Evolutionary conservation across 2,888 invertebrate species (phyloP).

Genomic region (Athetis lepigone): DNA sequence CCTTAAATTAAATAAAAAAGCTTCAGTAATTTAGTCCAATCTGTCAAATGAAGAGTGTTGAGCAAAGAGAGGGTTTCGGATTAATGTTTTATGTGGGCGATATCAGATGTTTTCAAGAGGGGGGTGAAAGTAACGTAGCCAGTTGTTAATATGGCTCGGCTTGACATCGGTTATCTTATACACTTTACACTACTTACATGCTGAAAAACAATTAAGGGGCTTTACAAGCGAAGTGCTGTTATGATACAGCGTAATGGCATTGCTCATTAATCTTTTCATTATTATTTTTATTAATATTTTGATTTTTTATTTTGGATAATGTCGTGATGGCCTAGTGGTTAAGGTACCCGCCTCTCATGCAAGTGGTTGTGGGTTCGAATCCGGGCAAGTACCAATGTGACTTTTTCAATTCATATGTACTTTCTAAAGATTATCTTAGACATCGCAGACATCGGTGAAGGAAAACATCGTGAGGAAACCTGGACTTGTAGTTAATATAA

Average conservation of each 20-base stretch:
- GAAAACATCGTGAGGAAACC: no score
- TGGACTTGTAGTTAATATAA: no score
- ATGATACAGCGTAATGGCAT: conserved; percentile 33
- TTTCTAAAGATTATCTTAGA: no score
- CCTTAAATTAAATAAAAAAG: conserved; percentile 89
- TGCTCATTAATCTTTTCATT: conserved; percentile 25
- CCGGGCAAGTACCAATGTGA: no score
- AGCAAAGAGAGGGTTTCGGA: conserved; percentile 87
- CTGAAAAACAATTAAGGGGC: conserved; percentile 54
- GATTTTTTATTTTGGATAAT: conserved; percentile 6
- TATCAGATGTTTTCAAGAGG: conserved; percentile 79
- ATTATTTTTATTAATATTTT: conserved; percentile 6
- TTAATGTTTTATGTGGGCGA: conserved; percentile 84
- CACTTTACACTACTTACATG: conserved; percentile 55
- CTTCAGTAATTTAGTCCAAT: conserved; percentile 88
- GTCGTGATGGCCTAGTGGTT: no score
- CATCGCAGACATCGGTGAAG: no score
- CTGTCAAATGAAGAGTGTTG: conserved; percentile 90
- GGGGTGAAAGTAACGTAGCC: conserved; percentile 62
- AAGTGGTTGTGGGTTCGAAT: no score
- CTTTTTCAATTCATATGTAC: no score
- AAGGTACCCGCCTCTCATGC: no score
- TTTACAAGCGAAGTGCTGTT: conserved; percentile 45
- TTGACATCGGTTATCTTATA: conserved; percentile 59
- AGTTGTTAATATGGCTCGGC: conserved; percentile 60